Conservation (phyloP, 2,797 vertebrate genomes). For the Rousettus madagascariensis region DNA sequence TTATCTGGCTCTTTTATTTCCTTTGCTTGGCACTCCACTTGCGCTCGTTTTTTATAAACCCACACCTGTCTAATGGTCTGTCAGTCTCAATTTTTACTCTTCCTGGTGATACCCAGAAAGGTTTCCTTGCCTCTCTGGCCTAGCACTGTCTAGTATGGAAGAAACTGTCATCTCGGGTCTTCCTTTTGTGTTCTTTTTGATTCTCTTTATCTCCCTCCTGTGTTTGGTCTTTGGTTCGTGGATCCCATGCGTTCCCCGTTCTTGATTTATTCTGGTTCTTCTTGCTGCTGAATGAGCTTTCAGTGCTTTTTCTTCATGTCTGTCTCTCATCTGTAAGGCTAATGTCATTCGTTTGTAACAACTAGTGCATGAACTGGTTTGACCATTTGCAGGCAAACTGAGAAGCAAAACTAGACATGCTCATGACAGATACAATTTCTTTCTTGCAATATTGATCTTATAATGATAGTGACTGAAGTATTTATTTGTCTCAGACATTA, state of each 20-base stretch:
- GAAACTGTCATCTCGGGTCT: neutral
- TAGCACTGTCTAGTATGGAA: neutral
- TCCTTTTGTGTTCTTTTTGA: neutral
- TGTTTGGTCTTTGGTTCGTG: neutral
- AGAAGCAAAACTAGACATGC: neutral
- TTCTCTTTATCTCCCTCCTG: neutral
- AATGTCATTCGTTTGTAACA: neutral
- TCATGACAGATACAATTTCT: neutral
- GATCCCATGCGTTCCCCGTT: neutral
- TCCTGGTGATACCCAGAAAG: neutral
- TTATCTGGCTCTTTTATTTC: neutral
- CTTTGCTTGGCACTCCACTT: neutral
- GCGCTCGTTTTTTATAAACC: neutral
- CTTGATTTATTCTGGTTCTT: neutral
- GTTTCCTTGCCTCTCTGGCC: neutral
- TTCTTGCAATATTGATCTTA: slow-evolving; percentile 23
- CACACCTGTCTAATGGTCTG: neutral
- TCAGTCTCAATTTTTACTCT: neutral
- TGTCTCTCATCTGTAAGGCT: neutral
- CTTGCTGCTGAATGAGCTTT: neutral
- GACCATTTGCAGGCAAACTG: neutral
- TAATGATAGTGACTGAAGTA: neutral
- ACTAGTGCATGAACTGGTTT: neutral
- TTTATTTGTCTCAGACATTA: neutral
- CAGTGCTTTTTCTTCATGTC: neutral